Base-by-base conservation (phyloP, 64 coral and sea anemone species). In the Montipora efflorescens region DNA sequence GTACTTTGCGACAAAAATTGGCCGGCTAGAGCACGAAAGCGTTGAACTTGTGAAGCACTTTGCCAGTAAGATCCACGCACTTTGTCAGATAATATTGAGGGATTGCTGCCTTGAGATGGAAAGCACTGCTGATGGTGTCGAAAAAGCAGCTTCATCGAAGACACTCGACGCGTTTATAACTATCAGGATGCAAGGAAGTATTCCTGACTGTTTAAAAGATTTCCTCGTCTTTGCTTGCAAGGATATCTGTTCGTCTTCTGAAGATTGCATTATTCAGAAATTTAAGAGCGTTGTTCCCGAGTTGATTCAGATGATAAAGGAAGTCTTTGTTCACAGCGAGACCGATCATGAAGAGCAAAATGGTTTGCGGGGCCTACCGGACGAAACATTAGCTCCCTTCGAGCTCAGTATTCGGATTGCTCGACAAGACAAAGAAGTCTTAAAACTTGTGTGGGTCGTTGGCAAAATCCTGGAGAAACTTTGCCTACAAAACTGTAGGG, bases 31-130 rank as follows among this genome's bases (percentile, higher is more conserved):
- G 7, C 9, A 73, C n/a, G 14, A 4, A 47, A 59, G 81, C 13
- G 43, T 0, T 58, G 77, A 81, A 47, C 7, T 48, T 47, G 28
- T 2, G 16, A 67, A 45, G 16, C 80, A 43, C 11, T 81, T 91
- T 44, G 49, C 53, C 11, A 0, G 16, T 3, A 62, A 82, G 49
- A 43, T 80, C 43, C 46, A 10, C n/a, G 13, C 16, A 15, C 43
- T 47, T 21, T 79, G 78, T 10, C 48, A 36, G 11, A 81, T 64
- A 1, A 7, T 91, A 9, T 70, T 91, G 11, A 91, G 77, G 11
- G 89, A 91, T 59, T 59, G 89, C 13, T 91, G 89, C 89, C 81
- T 91, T 6, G 89, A 91, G 19, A 74, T 57, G 19, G 78, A 67
- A 28, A 36, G 20, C 2, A 52, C 59, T 51, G 45, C 5, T 25